Evolutionary conservation across 1,140 invertebrate genomes (phyloP).

Genomic region (Zaprionus vittiger): DNA sequence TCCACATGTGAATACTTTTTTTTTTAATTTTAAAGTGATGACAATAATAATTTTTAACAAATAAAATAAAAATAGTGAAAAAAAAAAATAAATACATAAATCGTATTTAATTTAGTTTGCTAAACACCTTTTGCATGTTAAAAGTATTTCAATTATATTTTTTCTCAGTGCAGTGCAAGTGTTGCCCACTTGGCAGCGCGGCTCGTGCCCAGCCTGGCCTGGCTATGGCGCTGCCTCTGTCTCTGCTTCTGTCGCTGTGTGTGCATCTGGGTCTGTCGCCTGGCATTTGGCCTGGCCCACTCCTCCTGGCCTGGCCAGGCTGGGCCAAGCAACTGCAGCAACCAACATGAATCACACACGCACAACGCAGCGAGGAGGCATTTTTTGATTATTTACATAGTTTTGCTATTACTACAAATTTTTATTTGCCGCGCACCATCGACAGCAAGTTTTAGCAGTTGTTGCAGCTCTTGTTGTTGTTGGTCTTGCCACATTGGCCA

Average conservation of each 20-base stretch:
- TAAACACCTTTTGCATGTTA: too few species aligned
- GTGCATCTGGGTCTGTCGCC: conserved; percentile 16
- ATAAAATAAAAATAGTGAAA: background rate
- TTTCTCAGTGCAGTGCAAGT: conserved; percentile 34
- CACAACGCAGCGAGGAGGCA: conserved; percentile 52
- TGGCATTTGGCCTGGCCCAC: conserved; percentile 6
- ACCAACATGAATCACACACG: conserved; percentile 80
- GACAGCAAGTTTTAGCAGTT: conserved; percentile 30
- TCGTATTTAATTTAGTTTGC: background rate
- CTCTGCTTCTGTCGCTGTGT: background rate
- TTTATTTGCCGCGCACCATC: conserved; percentile 71
- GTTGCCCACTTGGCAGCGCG: conserved; percentile 68
- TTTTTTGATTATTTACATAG: conserved; percentile 83
- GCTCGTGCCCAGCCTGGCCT: conserved; percentile 63
- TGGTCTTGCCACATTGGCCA: conserved; percentile 29
- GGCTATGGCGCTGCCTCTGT: conserved; percentile 6
- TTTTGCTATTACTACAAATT: conserved; percentile 83
- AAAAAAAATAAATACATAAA: background rate
- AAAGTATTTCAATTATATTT: background rate
- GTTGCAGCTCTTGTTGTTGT: conserved; percentile 21
- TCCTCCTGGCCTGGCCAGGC: conserved; percentile 61
- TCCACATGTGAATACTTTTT: too few species aligned
- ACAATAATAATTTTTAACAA: background rate
- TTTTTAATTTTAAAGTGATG: too few species aligned
- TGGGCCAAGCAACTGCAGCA: conserved; percentile 32